phyloP scores from a whole-genome alignment of 2,113 vertebrate species.

The Zingel zingel region DNA sequence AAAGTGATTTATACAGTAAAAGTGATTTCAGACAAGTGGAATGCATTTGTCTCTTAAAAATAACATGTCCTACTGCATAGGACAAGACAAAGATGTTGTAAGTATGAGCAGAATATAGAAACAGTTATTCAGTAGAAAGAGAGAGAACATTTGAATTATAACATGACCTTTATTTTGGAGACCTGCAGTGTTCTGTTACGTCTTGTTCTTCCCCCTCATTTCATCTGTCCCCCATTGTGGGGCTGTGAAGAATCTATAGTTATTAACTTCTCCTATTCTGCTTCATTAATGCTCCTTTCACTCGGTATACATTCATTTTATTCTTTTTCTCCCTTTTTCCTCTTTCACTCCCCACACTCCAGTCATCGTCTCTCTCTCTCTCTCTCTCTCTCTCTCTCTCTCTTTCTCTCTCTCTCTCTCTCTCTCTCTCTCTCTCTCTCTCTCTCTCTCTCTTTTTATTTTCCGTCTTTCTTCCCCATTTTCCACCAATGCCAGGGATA shows the following conservation, averaged over 20 bases:
- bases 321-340: conserved; percentile 27
- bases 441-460: conserved; percentile 15
- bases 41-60: conserved; percentile 27
- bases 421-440: conserved; percentile 17
- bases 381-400: not conserved
- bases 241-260: conserved; percentile 7
- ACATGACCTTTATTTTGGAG: conserved; percentile 7
- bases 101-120: conserved; percentile 11
- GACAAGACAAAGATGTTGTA: conserved; percentile 5
- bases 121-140: not conserved
- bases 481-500: conserved; percentile 53
- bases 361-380: not conserved
- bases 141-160: not conserved
- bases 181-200: conserved; percentile 19
- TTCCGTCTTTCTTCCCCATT: conserved; percentile 37
- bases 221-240: conserved; percentile 26
- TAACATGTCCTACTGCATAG: not conserved
- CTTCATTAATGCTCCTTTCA: conserved; percentile 56
- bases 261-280: conserved; percentile 30
- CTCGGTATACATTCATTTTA: conserved; percentile 36
- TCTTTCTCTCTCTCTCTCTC: too few relatives aligned
- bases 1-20: conserved; percentile 39
- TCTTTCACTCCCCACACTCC: conserved; percentile 27
- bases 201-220: conserved; percentile 40
- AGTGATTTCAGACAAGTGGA: conserved; percentile 31